Conservation (phyloP, 2,888 invertebrate species). For the Nymphalis urticae region DNA sequence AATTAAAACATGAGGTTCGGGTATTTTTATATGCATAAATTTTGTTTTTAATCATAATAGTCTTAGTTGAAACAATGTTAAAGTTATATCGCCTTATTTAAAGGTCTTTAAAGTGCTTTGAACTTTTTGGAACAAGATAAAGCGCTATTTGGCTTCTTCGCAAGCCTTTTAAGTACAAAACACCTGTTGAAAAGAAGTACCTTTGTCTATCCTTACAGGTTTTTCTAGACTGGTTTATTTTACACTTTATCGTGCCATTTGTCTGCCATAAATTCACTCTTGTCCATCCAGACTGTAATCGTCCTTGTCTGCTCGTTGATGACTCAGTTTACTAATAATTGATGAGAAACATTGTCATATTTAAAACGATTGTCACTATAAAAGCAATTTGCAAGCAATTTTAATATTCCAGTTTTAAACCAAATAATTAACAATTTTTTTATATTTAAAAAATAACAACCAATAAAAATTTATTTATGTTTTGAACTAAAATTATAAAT, state of each 20-base stretch:
- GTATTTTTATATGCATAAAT: conserved; percentile 33
- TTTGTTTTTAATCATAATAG: conserved; percentile 31
- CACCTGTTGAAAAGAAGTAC: conserved; percentile 35
- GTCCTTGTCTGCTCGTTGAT: conserved; percentile 31
- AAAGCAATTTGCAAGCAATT: background rate
- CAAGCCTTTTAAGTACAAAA: conserved; percentile 35
- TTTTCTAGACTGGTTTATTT: conserved; percentile 37
- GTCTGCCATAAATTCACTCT: conserved; percentile 27
- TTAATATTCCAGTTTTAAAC: background rate
- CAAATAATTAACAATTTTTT: background rate
- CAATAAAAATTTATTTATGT: background rate
- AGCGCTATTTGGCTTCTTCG: conserved; percentile 23
- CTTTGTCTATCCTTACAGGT: conserved; percentile 36
- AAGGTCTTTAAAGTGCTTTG: conserved; percentile 34
- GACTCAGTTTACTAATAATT: conserved; percentile 33
- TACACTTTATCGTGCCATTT: conserved; percentile 29
- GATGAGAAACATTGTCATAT: conserved; percentile 13
- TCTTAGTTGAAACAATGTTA: conserved; percentile 21
- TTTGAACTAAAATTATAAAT: conserved; percentile 7
- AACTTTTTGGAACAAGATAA: conserved; percentile 29
- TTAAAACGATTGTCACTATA: conserved; percentile 7
- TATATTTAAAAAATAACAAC: no score
- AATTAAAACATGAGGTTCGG: conserved; percentile 45
- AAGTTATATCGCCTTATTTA: conserved; percentile 22
- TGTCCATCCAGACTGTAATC: conserved; percentile 35